A percentile compares a stretch with the other conserved stretches of the same genome.
Evolutionary conservation across 64 coral and sea anemone genomes (phyloP).

Genomic region (Pocillopora verrucosa): DNA sequence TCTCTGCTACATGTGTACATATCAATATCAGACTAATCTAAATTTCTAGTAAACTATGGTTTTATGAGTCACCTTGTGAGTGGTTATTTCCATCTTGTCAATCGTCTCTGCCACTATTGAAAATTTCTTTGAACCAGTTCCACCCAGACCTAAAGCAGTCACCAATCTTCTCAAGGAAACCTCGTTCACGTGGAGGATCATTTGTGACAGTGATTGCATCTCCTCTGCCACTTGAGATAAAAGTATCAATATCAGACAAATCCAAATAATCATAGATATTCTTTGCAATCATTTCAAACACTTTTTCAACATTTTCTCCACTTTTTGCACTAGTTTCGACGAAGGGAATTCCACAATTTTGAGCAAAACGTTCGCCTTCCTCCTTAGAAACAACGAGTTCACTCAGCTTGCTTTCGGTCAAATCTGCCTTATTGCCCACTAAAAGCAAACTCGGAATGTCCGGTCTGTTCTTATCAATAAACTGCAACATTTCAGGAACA

Average conservation of each 20-base stretch:
- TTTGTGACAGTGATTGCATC: neutral
- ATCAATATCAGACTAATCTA: no score
- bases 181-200: neutral
- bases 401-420: neutral
- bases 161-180: no score
- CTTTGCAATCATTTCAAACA: constrained; percentile 10
- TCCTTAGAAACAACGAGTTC: neutral
- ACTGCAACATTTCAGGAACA: neutral
- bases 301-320: neutral
- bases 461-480: neutral
- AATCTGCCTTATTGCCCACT: constrained; percentile 38
- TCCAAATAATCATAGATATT: constrained; percentile 2
- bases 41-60: no score
- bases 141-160: no score
- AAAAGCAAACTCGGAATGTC: neutral
- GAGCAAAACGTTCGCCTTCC: neutral
- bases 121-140: no score
- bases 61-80: no score
- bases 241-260: neutral
- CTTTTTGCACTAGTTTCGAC: constrained; percentile 11
- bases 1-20: no score
- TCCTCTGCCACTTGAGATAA: neutral
- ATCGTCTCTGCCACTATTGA: no score
- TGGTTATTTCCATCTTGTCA: no score
- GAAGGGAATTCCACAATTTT: neutral